Conservation (phyloP, 2,888 invertebrate species). For the Caenorhabditis doughertyi region DNA sequence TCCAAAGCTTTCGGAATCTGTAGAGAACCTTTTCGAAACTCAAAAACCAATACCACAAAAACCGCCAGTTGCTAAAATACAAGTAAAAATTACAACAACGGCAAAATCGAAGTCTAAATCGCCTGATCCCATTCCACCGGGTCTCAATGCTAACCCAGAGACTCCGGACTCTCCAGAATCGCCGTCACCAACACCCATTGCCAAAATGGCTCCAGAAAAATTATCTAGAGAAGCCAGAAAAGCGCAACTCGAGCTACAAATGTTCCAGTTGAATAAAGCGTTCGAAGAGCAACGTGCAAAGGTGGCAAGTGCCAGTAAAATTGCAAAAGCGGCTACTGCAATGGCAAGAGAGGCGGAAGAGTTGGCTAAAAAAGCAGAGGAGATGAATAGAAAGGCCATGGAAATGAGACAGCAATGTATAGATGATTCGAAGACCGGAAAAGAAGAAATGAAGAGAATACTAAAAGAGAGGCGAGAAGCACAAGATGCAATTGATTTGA, state of each 20-base stretch:
- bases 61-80: background rate
- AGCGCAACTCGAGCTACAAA: background rate
- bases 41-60: background rate
- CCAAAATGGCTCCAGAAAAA: background rate
- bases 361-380: slow-evolving; percentile 9
- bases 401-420: background rate
- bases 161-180: background rate
- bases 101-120: no score
- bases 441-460: background rate
- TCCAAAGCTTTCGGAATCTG: background rate
- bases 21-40: background rate
- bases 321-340: background rate
- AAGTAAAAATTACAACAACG: slow-evolving; percentile 6
- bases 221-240: background rate
- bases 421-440: background rate
- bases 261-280: background rate
- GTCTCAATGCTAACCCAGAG: background rate
- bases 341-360: slow-evolving; percentile 14
- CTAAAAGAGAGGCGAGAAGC: slow-evolving; percentile 7
- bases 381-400: background rate
- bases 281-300: background rate
- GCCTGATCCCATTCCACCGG: no score
- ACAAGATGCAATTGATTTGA: background rate
- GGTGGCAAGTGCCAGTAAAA: background rate
- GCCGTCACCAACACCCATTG: background rate